Evolutionary conservation across 2,797 vertebrate genomes (phyloP).

Genomic region (Paratrypauchen microcephalus): DNA sequence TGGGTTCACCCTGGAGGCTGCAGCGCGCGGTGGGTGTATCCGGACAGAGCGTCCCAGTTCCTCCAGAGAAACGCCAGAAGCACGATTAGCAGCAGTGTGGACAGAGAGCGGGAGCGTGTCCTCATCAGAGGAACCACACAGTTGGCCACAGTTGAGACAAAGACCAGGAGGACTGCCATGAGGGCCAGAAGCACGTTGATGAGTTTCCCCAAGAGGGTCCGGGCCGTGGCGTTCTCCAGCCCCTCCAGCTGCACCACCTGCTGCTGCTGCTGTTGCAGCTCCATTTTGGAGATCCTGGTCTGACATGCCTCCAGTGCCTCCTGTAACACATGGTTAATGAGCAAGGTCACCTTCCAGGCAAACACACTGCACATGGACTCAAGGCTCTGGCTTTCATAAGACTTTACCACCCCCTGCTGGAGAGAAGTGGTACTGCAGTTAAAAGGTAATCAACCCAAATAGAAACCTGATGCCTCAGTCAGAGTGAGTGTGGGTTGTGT

Average conservation of each 20-base stretch:
- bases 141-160: constrained; percentile 95
- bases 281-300: constrained; percentile 98
- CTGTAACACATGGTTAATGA: constrained; percentile 63
- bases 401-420: constrained; percentile 51
- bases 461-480: background rate
- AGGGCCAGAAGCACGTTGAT: constrained; percentile 97
- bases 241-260: constrained; percentile 97
- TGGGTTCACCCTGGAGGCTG: constrained; percentile 83
- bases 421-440: constrained; percentile 24
- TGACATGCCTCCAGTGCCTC: constrained; percentile 96
- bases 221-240: constrained; percentile 93
- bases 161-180: constrained; percentile 95
- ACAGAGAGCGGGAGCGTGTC: constrained; percentile 92
- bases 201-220: constrained; percentile 94
- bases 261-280: constrained; percentile 98
- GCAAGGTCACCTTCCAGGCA: constrained; percentile 13
- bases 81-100: constrained; percentile 89
- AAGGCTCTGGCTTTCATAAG: constrained; percentile 12
- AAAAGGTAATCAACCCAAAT: constrained; percentile 10
- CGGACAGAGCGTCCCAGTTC: constrained; percentile 91
- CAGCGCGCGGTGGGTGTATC: constrained; percentile 86
- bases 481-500: constrained; percentile 2
- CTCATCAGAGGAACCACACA: constrained; percentile 96
- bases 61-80: constrained; percentile 92
- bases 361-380: background rate